Evolutionary conservation across 2,113 vertebrate genomes (phyloP).

Genomic region (Butastur rufipennis): DNA sequence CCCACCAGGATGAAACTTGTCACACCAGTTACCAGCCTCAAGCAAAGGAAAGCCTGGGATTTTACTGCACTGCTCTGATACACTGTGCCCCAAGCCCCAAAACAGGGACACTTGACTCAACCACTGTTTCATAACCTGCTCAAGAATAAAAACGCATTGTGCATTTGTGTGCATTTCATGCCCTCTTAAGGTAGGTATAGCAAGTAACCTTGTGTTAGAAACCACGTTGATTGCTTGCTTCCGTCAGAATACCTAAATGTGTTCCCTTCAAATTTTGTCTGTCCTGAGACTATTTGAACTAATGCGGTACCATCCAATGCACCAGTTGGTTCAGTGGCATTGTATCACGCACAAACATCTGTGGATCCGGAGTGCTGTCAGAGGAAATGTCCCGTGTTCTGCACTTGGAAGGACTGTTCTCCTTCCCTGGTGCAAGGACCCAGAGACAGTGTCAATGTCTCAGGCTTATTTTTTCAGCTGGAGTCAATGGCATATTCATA

Average conservation of each 20-base stretch:
- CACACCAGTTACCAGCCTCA: background rate
- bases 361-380: background rate
- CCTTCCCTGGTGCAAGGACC: slow-evolving; percentile 6
- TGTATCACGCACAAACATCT: background rate
- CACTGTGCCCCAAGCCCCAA: background rate
- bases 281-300: background rate
- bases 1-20: background rate
- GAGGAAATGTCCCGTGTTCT: background rate
- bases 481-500: background rate
- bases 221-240: background rate
- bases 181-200: slow-evolving; percentile 65
- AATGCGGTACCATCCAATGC: background rate
- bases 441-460: background rate
- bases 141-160: background rate
- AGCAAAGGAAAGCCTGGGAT: background rate
- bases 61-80: background rate
- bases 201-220: slow-evolving; percentile 47
- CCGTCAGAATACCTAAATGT: background rate
- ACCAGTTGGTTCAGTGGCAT: background rate
- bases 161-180: slow-evolving; percentile 65
- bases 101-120: background rate
- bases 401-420: background rate
- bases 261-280: background rate
- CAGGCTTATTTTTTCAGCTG: background rate
- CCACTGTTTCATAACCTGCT: background rate